Evolutionary conservation across 1,140 invertebrate species (phyloP), one percentile per base, ranked within the genome.

Genomic region (Pachypeltis micranthus): DNA sequence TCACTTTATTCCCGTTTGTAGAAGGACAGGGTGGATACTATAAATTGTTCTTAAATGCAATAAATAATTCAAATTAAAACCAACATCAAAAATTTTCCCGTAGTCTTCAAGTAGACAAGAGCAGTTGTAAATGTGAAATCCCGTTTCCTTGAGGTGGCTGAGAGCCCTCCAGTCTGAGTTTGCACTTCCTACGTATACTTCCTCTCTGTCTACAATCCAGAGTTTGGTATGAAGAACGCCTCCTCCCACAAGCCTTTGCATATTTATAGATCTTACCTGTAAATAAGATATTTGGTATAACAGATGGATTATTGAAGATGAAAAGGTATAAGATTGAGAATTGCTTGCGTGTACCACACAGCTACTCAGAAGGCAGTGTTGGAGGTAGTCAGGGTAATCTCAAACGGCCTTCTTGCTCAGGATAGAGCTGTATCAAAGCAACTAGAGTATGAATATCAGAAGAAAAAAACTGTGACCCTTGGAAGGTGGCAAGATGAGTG

Each of bases 181-280:
- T 19, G 90, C 89, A 70, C 87, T 90, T n/a, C 90, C 90, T 62
- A 93, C 76, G 71, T 91, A 93, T 65, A 90, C 79, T 72, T 91
- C 85, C 62, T 79, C 77, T 34, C 80, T 73, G 74, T 99, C 96
- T 24, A 93, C 82, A 7, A 98, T 81, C 86, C 85, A 88, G 12
- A 98, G 81, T 78, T 99, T 99, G 0, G 95, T 97, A 72, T 99
- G 96, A 7, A 98, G 78, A 12, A 98, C 87, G n/a, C 96, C 96
- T 44, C 77, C 78, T 1, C 91, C 91, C 19, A 97, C 68, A 25
- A 97, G 76, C 67, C 84, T 82, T 1, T 83, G 80, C 72, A 98
- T 94, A 74, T 98, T 86, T 4, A 98, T 73, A 71, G 81, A 89
- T 59, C 89, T 78, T 0, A 97, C 90, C 79, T 90, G 70, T 14